These are phyloP conservation scores for Drosophila kanekoi DNA, from an alignment of 2,888 invertebrate genomes.

Conservation along the genomic window DNA sequence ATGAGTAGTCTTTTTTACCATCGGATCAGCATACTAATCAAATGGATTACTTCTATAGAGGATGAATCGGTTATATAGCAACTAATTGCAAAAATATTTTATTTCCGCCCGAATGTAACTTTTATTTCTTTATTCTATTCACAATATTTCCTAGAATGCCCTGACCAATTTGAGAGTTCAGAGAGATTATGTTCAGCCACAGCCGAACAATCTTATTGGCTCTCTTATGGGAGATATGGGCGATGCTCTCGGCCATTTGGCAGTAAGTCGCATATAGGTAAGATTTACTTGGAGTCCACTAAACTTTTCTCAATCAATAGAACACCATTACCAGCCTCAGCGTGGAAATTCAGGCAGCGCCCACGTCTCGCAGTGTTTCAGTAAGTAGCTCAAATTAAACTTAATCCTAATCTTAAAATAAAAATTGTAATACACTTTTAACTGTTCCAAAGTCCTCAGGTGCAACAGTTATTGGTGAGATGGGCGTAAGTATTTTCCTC, in stretches of 20 bases:
- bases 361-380: conserved; percentile 28
- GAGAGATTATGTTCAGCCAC: conserved; percentile 23
- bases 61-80: no score
- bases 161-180: conserved; percentile 26
- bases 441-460: conserved; percentile 31
- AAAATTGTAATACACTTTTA: neutral
- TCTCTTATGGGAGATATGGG: conserved; percentile 35
- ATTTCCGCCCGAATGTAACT: no score
- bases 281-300: no score
- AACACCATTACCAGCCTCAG: conserved; percentile 51
- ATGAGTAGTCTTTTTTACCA: no score
- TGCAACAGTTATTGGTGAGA: conserved; percentile 48
- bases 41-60: no score
- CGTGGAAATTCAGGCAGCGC: conserved; percentile 8
- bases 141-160: conserved; percentile 18
- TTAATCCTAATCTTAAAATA: no score
- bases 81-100: no score
- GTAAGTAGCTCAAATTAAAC: conserved; percentile 36
- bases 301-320: conserved; percentile 15
- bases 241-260: conserved; percentile 42
- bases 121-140: no score
- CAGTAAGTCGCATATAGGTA: conserved; percentile 20
- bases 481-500: conserved; percentile 37
- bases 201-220: conserved; percentile 30
- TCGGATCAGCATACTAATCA: no score